phyloP scores from a whole-genome alignment of 1,140 invertebrate species.

The Drosophila auraria region DNA sequence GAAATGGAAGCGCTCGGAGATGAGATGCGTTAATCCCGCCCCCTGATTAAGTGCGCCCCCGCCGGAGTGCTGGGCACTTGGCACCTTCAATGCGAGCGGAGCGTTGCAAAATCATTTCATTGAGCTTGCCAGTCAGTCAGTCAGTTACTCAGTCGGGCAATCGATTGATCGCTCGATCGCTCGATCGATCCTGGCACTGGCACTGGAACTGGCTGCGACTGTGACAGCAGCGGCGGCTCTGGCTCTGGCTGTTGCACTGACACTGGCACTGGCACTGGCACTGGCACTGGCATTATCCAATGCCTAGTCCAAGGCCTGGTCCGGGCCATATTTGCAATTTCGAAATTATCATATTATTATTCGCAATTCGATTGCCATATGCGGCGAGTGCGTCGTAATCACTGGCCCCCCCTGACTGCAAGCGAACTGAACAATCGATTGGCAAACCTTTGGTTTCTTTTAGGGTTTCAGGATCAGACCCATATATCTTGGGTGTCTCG shows the following conservation, averaged over 20 bases:
- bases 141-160: slow-evolving; percentile 12
- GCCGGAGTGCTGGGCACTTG: not conserved
- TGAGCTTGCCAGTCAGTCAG: slow-evolving; percentile 43
- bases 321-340: slow-evolving; percentile 34
- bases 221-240: not conserved
- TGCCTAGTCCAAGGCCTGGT: slow-evolving; percentile 57
- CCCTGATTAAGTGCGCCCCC: slow-evolving; percentile 11
- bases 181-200: slow-evolving; percentile 37
- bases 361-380: slow-evolving; percentile 30
- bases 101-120: slow-evolving; percentile 55
- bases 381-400: slow-evolving; percentile 19
- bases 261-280: slow-evolving; percentile 14
- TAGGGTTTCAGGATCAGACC: no score
- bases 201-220: slow-evolving; percentile 18
- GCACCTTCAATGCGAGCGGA: slow-evolving; percentile 27
- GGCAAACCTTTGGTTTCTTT: not conserved
- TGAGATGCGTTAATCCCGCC: slow-evolving; percentile 36
- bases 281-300: slow-evolving; percentile 61
- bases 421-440: no score
- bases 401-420: not conserved
- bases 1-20: slow-evolving; percentile 26
- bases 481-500: no score
- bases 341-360: slow-evolving; percentile 51
- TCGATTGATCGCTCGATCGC: slow-evolving; percentile 1
- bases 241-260: not conserved